Base-by-base conservation (phyloP, 1,140 invertebrate species). In the Penaeus chinensis region DNA sequence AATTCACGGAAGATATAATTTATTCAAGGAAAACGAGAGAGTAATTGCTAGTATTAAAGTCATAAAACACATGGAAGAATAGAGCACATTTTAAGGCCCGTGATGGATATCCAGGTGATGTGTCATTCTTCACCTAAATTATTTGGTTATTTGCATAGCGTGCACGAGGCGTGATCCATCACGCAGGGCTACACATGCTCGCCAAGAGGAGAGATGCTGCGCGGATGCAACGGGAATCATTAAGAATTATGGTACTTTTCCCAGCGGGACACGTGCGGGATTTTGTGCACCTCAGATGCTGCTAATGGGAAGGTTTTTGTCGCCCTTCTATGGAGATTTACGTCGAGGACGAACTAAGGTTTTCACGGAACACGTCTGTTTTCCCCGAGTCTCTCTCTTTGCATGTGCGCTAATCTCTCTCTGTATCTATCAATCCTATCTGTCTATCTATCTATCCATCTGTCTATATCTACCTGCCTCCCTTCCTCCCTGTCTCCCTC, bases 21-120 rank as follows among this genome's bases (percentile, higher is more conserved):
- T 74, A 37, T 74, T 32, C 27, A 27, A 27, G 24, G 71, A 27
- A 32, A 74, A 74, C 71, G 71, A 27, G 63, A 60, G 16, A 82
- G 63, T 69, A 69, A 82, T 82, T 82, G 65, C 54, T 54, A 54
- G 54, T 54, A 54, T 54, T 54, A 54, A 54, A 54, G 54, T 54
- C 54, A 54, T 54, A 54, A 79, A 79, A 79, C 77, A 54, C 77
- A 27, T 1, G 47, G 37, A 22, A 69, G 24, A 82, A 18, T 47
- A 42, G 32, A 37, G 22, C 47, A 60, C 77, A 79, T 79, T 79
- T 61, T 60, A 65, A 18, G 42, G 54, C 54, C n/a, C 60, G 32
- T 85, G 84, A 85, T 85, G 77, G 66, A 85, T 85, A 24, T 80
- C 62, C 62, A n/a, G 76, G 84, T 61, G 42, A 80, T 85, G 62